Percentiles rank a stretch among this genome's conserved stretches.
phyloP scores from a whole-genome alignment of 2,797 vertebrate genomes.

The Valencia hispanica region DNA sequence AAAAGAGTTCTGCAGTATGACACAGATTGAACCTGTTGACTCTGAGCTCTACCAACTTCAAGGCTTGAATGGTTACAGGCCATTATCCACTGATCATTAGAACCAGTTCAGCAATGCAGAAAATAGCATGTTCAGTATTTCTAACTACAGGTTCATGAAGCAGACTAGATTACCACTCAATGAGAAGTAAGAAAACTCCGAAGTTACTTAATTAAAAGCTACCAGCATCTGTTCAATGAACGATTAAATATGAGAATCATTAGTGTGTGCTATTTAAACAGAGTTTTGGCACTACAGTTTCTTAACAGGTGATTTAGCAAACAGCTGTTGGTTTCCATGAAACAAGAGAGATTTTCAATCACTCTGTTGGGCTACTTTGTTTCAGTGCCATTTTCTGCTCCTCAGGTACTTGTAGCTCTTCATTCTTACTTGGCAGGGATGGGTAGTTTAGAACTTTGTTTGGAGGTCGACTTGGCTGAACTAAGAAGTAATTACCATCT shows the following conservation, averaged over 20 bases:
- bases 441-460: constrained; percentile 44
- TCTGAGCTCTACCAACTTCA: constrained; percentile 24
- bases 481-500: constrained; percentile 37
- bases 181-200: constrained; percentile 65
- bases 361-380: constrained; percentile 60
- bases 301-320: constrained; percentile 81
- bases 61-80: constrained; percentile 59
- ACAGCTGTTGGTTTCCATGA: constrained; percentile 73
- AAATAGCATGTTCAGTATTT: constrained; percentile 73
- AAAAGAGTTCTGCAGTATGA: constrained; percentile 31
- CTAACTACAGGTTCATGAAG: constrained; percentile 68
- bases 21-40: constrained; percentile 50
- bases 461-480: constrained; percentile 36
- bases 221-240: constrained; percentile 76
- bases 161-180: constrained; percentile 66
- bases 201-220: constrained; percentile 79
- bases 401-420: constrained; percentile 49
- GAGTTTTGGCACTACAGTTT: constrained; percentile 68
- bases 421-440: constrained; percentile 46
- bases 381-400: constrained; percentile 54
- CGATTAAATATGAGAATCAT: constrained; percentile 75
- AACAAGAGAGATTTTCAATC: constrained; percentile 46
- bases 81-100: constrained; percentile 74
- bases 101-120: constrained; percentile 73
- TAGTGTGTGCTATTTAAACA: constrained; percentile 71